Evolutionary conservation across 2,797 vertebrate genomes (phyloP), one percentile per base, ranked within the genome.

Genomic region (Hemibagrus guttatus): DNA sequence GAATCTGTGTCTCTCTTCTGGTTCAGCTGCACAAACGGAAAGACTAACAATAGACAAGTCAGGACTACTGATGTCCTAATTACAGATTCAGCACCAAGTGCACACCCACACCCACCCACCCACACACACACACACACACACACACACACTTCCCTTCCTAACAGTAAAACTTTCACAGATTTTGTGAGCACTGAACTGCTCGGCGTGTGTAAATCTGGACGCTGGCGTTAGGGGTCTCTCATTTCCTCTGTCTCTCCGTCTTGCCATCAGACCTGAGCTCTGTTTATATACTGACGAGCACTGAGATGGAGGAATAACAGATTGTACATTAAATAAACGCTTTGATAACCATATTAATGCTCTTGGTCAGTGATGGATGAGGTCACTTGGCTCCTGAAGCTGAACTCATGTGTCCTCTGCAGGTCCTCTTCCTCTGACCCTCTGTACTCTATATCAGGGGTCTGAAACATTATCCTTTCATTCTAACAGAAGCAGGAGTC

Each of bases 21-120:
- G 14, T 75, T 66, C n/a, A 42, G 85, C 35, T 6, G 14, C 46
- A 66, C 35, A 8, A 68, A 75, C 16, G 52, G 80, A 28, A 84
- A 31, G 61, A 64, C 82, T 91, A 90, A 88, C 85, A 88, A 91
- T 88, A 90, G 82, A 61, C 16, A 16, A 78, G 69, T 9, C 58
- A 28, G 61, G 46, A 81, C 83, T 71, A 28, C 81, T 86, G 74
- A 86, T 82, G 79, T 86, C 64, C 87, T 89, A 83, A 88, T 89
- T 83, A 87, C 46, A 91, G 63, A 89, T 64, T 54, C 64, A 31
- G 68, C 49, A 79, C 85, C 63, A 54, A 68, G 42, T 83, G 26
- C 64, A 11, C 35, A 39, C 21, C 5, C 46, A 52, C 46, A 4
- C 46, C 7, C 23, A 52, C 71, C 16, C 71, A 74, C 71, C 49